phyloP scores from a whole-genome alignment of 2,888 invertebrate species.

The Lasioglossum marginatum region DNA sequence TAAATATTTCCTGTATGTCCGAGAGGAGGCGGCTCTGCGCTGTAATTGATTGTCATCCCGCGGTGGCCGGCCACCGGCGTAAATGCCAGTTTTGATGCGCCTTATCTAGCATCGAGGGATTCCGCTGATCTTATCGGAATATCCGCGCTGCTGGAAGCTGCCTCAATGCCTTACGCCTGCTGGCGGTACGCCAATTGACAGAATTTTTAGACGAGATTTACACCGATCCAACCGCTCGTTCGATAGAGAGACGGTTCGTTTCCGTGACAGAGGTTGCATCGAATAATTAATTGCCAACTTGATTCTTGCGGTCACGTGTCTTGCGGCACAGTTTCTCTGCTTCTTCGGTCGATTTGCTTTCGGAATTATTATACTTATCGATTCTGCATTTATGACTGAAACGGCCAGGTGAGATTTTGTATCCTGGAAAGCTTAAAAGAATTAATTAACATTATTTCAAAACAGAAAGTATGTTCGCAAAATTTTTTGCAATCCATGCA shows the following conservation, averaged over 20 bases:
- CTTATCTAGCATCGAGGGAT: constrained; percentile 8
- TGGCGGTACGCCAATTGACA: constrained; percentile 36
- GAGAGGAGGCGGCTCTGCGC: neutral
- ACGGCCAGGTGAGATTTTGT: neutral
- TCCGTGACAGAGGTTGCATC: neutral
- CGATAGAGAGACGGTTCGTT: constrained; percentile 5
- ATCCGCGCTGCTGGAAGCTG: constrained; percentile 17
- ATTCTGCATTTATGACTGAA: neutral
- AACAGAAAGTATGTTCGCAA: neutral
- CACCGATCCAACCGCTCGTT: neutral
- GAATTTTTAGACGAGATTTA: constrained; percentile 18
- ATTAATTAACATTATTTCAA: neutral
- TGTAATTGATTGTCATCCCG: constrained; percentile 39
- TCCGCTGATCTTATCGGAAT: constrained; percentile 45
- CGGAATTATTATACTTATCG: neutral
- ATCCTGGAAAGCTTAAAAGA: neutral
- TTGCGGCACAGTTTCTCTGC: neutral
- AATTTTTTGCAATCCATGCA: neutral
- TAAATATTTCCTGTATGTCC: constrained; percentile 32
- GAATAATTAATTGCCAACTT: neutral
- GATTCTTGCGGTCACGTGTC: neutral
- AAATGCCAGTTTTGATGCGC: constrained; percentile 23
- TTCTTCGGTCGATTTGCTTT: neutral
- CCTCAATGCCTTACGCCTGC: neutral
- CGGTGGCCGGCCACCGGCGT: constrained; percentile 9